phyloP scores from a whole-genome alignment of 2,113 vertebrate species.

The Cygnus buccinator region DNA sequence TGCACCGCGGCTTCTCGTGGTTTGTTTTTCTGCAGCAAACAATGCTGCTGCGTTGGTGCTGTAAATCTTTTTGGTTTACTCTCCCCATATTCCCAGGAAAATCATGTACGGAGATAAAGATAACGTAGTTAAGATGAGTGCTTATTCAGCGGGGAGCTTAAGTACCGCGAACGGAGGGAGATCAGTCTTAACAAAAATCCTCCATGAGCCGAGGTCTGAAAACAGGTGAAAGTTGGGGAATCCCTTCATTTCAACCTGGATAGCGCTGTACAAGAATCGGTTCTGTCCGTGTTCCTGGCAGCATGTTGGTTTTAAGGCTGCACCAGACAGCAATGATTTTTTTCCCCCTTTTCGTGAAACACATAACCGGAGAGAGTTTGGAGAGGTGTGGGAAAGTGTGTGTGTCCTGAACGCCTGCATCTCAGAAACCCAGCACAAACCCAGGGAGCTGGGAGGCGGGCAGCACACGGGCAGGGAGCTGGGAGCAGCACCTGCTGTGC shows the following conservation, averaged over 20 bases:
- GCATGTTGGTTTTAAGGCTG: not conserved
- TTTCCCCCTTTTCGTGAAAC: not conserved
- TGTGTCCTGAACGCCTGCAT: rapidly evolving
- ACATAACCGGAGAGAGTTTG: not conserved
- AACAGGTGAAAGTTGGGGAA: not conserved
- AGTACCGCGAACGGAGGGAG: rapidly evolving
- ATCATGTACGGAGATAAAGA: not conserved
- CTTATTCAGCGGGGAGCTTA: not conserved
- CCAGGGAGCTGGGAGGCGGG: too few species aligned
- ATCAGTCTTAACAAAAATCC: not conserved
- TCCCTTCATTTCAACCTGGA: not conserved
- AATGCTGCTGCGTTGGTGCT: rapidly evolving
- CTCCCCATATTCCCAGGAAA: not conserved
- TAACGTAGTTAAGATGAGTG: not conserved
- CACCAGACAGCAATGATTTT: not conserved
- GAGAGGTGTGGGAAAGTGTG: not conserved
- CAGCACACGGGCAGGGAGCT: not conserved
- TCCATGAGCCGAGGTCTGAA: not conserved
- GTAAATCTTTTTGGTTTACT: not conserved
- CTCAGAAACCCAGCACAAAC: not conserved
- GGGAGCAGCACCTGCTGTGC: not conserved
- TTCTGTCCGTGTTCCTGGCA: rapidly evolving
- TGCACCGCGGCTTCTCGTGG: rapidly evolving
- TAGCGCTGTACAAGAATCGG: not conserved
- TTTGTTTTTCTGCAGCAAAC: not conserved